Evolutionary conservation across 2,113 vertebrate species (phyloP), one percentile per base, ranked within the genome.

Genomic region (Mustela lutreola): DNA sequence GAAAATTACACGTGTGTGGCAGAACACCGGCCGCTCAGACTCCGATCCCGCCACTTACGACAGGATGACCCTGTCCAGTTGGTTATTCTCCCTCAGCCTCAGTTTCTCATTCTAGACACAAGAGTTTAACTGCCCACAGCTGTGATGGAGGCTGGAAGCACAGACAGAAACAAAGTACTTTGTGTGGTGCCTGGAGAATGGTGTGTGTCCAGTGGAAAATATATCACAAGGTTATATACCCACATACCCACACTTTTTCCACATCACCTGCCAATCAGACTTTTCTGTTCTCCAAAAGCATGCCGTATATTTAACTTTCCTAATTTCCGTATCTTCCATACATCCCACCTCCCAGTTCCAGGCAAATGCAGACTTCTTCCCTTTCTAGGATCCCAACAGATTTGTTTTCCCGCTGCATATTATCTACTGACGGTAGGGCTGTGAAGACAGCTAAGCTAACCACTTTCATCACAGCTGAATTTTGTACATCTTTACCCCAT

Each of bases 91-190:
- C 65, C 80, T 85, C 12, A 11, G 19, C 42, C 71, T 89, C n/a
- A n/a, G 86, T 63, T 97, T 89, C 86, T 70, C 62, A 39, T 15
- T 89, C 42, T 65, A 14, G 22, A 94, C 92, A 89, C 21, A 89
- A 36, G n/a, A 80, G 82, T 28, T n/a, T 85, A 70, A 81, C 1
- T 50, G 70, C 50, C 81, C 65, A 45, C 0, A 14, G 36, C 7
- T 56, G 63, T 91, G 82, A 67, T 50, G 53, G 56, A 42, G 7
- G 45, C 58, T 70, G 62, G 92, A 73, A 39, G 58, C 39, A 87
- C 50, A 33, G 73, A 90, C 11, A 88, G 70, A 96, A 15, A 94
- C 26, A 73, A 92, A 60, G n/a, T 3, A 16, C 14, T 79, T 42
- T 12, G 65, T 60, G 33, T 89, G 65, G 73, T 56, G 45, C 39